Evolutionary conservation across 2,888 invertebrate species (phyloP), one percentile per base, ranked within the genome.

Genomic region (Saturnia japonica): DNA sequence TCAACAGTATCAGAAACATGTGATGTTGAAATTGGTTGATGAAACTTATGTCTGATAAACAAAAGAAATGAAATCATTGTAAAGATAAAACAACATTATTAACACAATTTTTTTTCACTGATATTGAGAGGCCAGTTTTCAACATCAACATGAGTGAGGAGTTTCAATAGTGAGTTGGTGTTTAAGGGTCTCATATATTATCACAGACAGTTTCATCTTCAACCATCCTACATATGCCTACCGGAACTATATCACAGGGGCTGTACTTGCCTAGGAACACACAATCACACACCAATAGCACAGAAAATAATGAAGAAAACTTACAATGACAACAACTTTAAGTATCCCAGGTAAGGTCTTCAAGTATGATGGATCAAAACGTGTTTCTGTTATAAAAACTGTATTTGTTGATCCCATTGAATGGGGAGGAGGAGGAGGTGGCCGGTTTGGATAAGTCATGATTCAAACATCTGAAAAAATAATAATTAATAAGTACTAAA

Each of bases 381-480:
- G 78, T 8, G 85, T 82, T 72, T 90, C 87, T 0, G 88, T 93
- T 42, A 86, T 88, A 77, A 93, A 93, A 67, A 91, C 85, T 0
- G 90, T 90, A 79, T 93, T 93, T 0, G 87, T 85, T 7, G 93
- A 93, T n/a, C 92, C 91, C 86, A 91, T 85, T 25, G 82, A 80
- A 77, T 90, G 91, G 0, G 85, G 85, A 0, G 85, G 82, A 0
- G 85, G 84, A 0, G 83, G 85, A 0, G 83, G 82, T 0, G 81
- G 81, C 57, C 79, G 84, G 70, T 77, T 86, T 1, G 89, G 85
- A 47, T 86, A 87, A 34, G 91, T 84, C 91, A 91, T 91, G 51
- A 19, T 25, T 34, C 7, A 64, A 16, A 25, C 60, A 43, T 66
- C 70, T 70, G 70, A 14, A 42, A 62, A 7, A 68, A 70, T 14